A percentile compares a stretch with the other conserved stretches of the same genome.
Conservation (phyloP, 1,140 invertebrate genomes). For the Phenacoccus solenopsis region DNA sequence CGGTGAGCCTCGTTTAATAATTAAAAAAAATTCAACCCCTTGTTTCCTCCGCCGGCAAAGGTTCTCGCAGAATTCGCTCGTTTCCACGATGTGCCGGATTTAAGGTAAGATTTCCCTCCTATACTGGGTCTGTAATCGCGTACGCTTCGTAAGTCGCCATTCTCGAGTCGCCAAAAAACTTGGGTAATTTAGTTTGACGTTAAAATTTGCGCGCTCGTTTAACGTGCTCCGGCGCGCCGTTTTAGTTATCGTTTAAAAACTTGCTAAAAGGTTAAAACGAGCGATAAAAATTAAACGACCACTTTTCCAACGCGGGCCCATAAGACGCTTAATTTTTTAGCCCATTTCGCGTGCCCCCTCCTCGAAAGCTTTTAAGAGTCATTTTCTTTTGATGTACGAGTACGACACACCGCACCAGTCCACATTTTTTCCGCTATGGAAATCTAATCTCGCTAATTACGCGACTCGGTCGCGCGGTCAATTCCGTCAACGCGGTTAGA, state of each 20-base stretch:
- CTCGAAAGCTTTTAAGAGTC: neutral
- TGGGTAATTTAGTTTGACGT: neutral
- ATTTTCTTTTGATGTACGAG: slow-evolving; percentile 1
- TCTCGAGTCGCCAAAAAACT: neutral
- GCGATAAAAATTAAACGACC: slow-evolving; percentile 1
- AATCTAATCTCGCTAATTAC: neutral
- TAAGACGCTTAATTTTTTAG: neutral
- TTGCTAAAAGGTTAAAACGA: neutral
- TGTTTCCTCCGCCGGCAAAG: too few species aligned
- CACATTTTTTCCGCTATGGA: neutral
- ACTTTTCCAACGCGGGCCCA: neutral
- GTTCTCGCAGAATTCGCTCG: neutral
- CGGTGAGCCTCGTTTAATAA: neutral
- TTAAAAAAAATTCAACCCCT: neutral
- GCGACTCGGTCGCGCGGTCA: neutral
- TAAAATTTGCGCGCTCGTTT: neutral
- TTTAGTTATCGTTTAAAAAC: neutral
- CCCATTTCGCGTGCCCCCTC: neutral
- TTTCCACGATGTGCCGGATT: neutral
- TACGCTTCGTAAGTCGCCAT: too few species aligned
- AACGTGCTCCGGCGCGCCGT: neutral
- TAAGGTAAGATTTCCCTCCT: neutral
- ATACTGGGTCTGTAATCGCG: neutral
- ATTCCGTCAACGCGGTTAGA: neutral
- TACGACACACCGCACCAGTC: too few species aligned